Percentiles rank a stretch among this genome's conserved stretches.
These are phyloP conservation scores for Leptinotarsa haldemani DNA, from an alignment of 2,888 invertebrate species.

Conservation along the genomic window DNA sequence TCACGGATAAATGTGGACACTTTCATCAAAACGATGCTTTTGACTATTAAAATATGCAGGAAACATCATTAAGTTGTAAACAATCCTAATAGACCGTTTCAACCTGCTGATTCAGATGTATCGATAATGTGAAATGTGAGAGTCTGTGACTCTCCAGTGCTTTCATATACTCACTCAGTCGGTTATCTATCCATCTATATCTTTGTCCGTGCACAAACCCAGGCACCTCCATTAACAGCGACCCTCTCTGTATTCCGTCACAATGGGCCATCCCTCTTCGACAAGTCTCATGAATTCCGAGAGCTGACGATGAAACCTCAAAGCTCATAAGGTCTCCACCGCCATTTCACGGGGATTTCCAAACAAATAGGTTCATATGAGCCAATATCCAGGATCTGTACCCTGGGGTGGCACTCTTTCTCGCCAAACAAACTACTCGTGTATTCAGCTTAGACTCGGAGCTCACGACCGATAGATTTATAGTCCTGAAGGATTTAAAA, in stretches of 20 bases:
- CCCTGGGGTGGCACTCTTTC: constrained; percentile 49
- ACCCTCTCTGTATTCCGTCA: neutral
- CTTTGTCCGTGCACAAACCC: neutral
- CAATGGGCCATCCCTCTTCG: constrained; percentile 1
- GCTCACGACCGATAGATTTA: constrained; percentile 58
- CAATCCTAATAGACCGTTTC: no score
- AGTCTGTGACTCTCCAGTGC: no score
- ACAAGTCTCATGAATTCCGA: constrained; percentile 9
- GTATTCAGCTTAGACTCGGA: constrained; percentile 54
- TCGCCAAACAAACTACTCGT: constrained; percentile 56
- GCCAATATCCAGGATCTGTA: constrained; percentile 56
- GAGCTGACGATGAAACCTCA: constrained; percentile 28
- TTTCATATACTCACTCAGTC: neutral
- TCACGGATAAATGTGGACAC: no score
- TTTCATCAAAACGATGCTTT: no score
- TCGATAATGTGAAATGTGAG: no score
- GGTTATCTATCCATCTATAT: neutral
- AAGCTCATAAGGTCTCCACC: constrained; percentile 49
- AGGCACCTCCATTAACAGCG: neutral
- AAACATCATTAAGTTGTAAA: no score
- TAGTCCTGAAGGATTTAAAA: constrained; percentile 56
- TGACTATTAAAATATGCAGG: no score
- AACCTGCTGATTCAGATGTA: no score
- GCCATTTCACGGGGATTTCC: constrained; percentile 57
- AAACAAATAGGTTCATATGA: constrained; percentile 58